Evolutionary conservation across 2,888 invertebrate genomes (phyloP).

Genomic region (Eupsilia transversa): DNA sequence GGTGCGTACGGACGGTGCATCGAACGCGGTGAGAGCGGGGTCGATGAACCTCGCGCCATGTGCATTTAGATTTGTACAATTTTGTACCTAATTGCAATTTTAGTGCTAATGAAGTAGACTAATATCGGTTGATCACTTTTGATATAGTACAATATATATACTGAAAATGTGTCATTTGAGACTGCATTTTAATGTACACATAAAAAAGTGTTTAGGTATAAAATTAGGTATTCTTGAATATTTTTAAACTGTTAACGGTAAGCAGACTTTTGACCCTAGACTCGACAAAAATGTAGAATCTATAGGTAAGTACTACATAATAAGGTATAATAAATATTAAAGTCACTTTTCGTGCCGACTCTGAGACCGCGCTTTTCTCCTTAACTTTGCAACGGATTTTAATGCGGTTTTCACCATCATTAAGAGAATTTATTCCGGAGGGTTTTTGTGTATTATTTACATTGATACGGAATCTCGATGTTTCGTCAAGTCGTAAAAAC

Average conservation of each 20-base stretch:
- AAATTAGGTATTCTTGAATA: background rate
- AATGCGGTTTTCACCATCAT: too few relatives aligned
- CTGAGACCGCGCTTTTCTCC: too few relatives aligned
- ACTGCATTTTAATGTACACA: background rate
- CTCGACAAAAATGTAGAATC: too few relatives aligned
- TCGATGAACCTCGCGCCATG: conserved; percentile 85
- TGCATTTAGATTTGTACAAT: conserved; percentile 83
- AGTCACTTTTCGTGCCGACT: too few relatives aligned
- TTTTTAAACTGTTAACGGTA: background rate
- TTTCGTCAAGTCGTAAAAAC: too few relatives aligned
- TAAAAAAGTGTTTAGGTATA: background rate
- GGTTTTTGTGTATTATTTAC: too few relatives aligned
- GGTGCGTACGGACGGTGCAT: conserved; percentile 81
- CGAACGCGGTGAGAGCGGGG: conserved; percentile 89
- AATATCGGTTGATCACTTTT: conserved; percentile 32
- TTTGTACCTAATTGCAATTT: conserved; percentile 75
- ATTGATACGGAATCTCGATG: too few relatives aligned
- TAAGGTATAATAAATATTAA: too few relatives aligned
- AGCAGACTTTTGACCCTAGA: background rate
- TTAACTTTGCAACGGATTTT: too few relatives aligned
- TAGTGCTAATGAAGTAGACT: conserved; percentile 40
- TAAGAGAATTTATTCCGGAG: too few relatives aligned
- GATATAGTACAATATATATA: conserved; percentile 8
- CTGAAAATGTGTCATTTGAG: conserved; percentile 11
- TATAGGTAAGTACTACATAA: background rate